phyloP scores from a whole-genome alignment of 2,797 vertebrate species.

The Myiotriccus ornatus region DNA sequence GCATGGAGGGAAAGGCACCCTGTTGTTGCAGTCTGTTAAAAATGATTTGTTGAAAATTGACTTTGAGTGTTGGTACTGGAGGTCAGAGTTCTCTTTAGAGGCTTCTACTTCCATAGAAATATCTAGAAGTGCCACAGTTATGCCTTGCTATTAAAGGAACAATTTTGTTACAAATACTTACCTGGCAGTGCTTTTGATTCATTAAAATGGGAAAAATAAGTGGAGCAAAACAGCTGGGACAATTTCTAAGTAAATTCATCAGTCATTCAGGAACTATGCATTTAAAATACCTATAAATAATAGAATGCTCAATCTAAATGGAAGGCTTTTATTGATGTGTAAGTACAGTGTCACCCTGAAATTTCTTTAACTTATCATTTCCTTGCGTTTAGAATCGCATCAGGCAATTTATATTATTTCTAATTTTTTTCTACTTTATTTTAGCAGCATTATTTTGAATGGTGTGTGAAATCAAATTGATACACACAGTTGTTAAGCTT shows the following conservation, averaged over 20 bases:
- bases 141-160: constrained; percentile 16
- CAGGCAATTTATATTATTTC: neutral
- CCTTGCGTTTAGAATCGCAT: neutral
- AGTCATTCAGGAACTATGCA: constrained; percentile 57
- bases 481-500: neutral
- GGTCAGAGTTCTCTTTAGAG: constrained; percentile 79
- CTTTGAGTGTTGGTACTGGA: constrained; percentile 70
- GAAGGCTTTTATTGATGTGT: constrained; percentile 51
- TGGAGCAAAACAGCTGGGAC: constrained; percentile 55
- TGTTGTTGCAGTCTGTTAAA: constrained; percentile 47
- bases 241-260: constrained; percentile 65
- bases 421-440: neutral
- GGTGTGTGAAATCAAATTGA: neutral
- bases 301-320: constrained; percentile 40
- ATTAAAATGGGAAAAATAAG: constrained; percentile 60
- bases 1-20: constrained; percentile 55
- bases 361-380: constrained; percentile 31
- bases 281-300: constrained; percentile 68
- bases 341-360: constrained; percentile 62
- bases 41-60: constrained; percentile 70
- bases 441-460: neutral
- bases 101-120: neutral
- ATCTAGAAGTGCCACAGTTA: constrained; percentile 6
- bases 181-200: constrained; percentile 42
- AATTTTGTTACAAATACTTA: constrained; percentile 48